Base-by-base conservation (phyloP, 2,888 invertebrate genomes). In the Petrolisthes manimaculis region DNA sequence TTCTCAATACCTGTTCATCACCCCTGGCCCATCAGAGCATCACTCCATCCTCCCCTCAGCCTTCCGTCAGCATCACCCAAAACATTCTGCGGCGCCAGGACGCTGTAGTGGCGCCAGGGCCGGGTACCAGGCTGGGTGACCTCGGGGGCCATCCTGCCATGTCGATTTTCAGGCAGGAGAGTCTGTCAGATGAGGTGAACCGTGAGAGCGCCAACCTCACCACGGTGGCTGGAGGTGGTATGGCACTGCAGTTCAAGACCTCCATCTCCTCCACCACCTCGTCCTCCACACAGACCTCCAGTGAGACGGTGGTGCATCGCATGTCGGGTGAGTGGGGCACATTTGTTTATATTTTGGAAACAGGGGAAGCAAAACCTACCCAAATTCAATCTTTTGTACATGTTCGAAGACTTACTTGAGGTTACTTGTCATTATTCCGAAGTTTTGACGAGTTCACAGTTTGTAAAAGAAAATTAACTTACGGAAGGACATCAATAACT, bases 81-180 rank as follows among this genome's bases (percentile, higher is more conserved):
- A 79, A 54, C 56, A 87, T 74, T n/a, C 87, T 87, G 67, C 77
- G 56, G 53, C 78, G 87, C 5, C 87, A 87, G 54, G 78, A 82
- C 79, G 86, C 86, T 24, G 83, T 87, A 21, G 18, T 71, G 53
- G 84, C 18, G 54, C 21, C 55, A 21, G 18, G 56, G 5, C 56
- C 74, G 18, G 61, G 61, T 21, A 56, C 67, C 87, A 87, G 83
- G 78, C 87, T 87, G 87, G 87, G 87, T 18, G 80, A 54, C 83
- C 83, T 87, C 21, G 67, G 69, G 55, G 56, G 83, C 51, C 83
- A 74, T 14, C 67, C 24, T 54, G 83, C 83, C 87, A 87, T 87
- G 87, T 87, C 87, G 75, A 78, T 88, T 37, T 88, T 80, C 83
- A 79, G 88, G 51, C 88, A 84, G 54, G 88, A 88, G 9, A 88